Evolutionary conservation across 1,140 invertebrate species (phyloP), one percentile per base, ranked within the genome.

Genomic region (Drosophila littoralis): DNA sequence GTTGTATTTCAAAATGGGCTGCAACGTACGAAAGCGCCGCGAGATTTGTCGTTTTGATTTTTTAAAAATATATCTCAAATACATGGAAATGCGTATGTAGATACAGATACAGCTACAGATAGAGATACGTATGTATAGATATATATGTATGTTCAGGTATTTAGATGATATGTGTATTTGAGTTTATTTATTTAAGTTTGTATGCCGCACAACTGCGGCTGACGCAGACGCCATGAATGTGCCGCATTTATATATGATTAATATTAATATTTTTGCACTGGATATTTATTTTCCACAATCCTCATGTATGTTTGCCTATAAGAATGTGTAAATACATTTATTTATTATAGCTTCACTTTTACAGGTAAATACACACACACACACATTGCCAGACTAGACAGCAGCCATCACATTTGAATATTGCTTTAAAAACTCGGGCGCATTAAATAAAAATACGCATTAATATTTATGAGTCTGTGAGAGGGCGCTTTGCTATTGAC

Each of bases 41-140:
- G 42, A 77, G 75, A 76, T 76, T 77, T 88, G 83, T 89, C 83
- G 84, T 89, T 88, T 88, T 89, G 84, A 89, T 79, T 88, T 88
- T 88, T 89, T 83, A 75, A 83, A 88, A 88, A 88, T 84, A 88
- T 89, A 89, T 83, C 77, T 70, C 54, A 61, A 45, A 68, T 58
- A 79, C 70, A 43, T 66, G 64, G 77, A 75, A 61, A 69, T 67
- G 55, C 60, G 48, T 54, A 51, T 61, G 50, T 58, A 48, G 15
- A 38, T 43, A 7, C 46, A 54, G 15, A 38, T 46, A 55, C 46
- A 59, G 60, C 60, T 58, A 75, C 51, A 70, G n/a, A 35, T 42
- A 40, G 6, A 43, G 54, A 59, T 45, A 68, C 52, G 51, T 50
- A 51, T 59, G 67, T 71, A 68, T 48, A 63, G 17, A 79, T 74